phyloP scores from a whole-genome alignment of 2,797 vertebrate species.

The Pseudochirops corinnae region DNA sequence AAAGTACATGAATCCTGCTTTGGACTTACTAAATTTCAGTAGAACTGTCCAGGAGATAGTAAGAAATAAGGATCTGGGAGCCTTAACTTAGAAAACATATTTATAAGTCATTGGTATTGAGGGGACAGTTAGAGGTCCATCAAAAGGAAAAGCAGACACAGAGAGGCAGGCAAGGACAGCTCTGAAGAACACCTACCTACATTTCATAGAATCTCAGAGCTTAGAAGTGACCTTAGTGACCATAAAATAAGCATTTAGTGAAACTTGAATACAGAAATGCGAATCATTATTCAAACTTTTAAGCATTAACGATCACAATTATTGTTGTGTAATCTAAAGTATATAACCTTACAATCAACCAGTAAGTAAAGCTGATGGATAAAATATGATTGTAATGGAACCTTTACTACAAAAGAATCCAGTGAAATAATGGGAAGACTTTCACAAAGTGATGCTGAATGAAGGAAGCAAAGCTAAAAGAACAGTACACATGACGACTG shows the following conservation, averaged over 20 bases:
- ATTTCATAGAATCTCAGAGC: not conserved
- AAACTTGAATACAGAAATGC: not conserved
- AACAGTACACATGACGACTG: no score
- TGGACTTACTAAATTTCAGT: no score
- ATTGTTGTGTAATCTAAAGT: not conserved
- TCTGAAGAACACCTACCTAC: not conserved
- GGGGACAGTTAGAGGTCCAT: not conserved
- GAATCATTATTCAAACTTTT: not conserved
- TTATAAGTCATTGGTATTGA: not conserved
- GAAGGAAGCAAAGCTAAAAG: no score
- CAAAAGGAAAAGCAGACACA: no score
- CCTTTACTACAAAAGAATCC: no score
- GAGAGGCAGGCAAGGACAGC: not conserved
- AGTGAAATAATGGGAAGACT: no score
- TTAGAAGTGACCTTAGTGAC: not conserved
- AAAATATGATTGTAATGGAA: not conserved
- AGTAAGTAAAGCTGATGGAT: not conserved
- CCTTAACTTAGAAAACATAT: not conserved
- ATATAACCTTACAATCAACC: not conserved
- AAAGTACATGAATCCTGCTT: no score
- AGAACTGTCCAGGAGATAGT: no score
- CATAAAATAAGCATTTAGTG: not conserved
- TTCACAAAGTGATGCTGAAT: no score
- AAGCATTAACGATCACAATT: not conserved
- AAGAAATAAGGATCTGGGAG: no score